These are phyloP conservation scores for Zaprionus davidi DNA, from an alignment of 1,140 invertebrate genomes.

Conservation along the genomic window DNA sequence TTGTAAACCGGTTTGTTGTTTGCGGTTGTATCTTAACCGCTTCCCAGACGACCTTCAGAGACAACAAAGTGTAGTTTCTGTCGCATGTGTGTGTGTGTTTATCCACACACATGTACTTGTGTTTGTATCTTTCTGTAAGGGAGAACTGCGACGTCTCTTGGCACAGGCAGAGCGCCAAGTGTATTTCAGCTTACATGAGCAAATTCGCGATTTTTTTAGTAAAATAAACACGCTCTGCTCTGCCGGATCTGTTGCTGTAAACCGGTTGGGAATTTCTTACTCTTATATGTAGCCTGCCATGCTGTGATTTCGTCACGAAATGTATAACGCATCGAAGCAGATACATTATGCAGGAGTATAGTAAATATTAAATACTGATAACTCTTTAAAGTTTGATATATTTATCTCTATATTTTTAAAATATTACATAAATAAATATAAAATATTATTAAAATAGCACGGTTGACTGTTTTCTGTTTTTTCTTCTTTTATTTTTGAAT, in stretches of 20 bases:
- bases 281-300: background rate
- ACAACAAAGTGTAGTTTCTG: constrained; percentile 1
- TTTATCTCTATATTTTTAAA: too few relatives aligned
- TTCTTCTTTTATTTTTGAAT: background rate
- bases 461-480: too few relatives aligned
- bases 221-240: constrained; percentile 1
- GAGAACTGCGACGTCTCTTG: constrained; percentile 5
- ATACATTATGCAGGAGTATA: background rate
- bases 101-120: background rate
- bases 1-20: constrained; percentile 23
- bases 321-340: background rate
- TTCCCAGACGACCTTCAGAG: constrained; percentile 41
- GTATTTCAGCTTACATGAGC: constrained; percentile 31
- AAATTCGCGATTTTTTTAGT: constrained; percentile 3
- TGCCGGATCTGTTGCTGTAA: constrained; percentile 10
- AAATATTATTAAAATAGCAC: too few relatives aligned
- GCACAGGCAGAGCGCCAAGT: constrained; percentile 4
- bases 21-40: constrained; percentile 23
- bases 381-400: background rate
- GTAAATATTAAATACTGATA: background rate
- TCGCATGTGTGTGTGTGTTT: background rate
- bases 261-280: constrained; percentile 29
- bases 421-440: too few relatives aligned
- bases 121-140: constrained; percentile 1
- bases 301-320: constrained; percentile 1